Evolutionary conservation across 2,888 invertebrate species (phyloP).

Genomic region (Drosophila paranaensis): DNA sequence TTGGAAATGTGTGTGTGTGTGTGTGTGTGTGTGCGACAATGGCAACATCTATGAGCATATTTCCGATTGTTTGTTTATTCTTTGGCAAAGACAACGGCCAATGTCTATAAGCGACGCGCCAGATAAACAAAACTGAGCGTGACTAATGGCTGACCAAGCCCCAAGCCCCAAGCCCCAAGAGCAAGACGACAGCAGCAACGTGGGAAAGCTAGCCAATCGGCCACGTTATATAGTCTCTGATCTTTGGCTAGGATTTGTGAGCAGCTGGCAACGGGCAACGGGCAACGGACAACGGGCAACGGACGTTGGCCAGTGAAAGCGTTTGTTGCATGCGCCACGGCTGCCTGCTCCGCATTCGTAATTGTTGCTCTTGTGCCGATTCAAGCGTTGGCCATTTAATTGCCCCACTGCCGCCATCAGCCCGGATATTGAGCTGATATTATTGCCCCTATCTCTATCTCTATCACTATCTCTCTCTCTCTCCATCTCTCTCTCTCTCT

Average conservation of each 20-base stretch:
- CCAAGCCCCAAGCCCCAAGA: slow-evolving; percentile 59
- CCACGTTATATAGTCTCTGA: slow-evolving; percentile 39
- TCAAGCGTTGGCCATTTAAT: slow-evolving; percentile 64
- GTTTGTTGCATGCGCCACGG: slow-evolving; percentile 46
- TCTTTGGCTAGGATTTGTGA: slow-evolving; percentile 50
- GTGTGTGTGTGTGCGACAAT: slow-evolving; percentile 8
- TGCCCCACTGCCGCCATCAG: slow-evolving; percentile 43
- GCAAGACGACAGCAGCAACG: slow-evolving; percentile 38
- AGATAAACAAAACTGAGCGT: slow-evolving; percentile 53
- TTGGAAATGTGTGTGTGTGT: slow-evolving; percentile 4
- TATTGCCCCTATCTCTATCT: neutral
- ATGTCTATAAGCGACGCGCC: slow-evolving; percentile 35
- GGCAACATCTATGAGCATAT: slow-evolving; percentile 37
- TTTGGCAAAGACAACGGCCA: slow-evolving; percentile 39
- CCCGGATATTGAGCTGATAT: slow-evolving; percentile 67
- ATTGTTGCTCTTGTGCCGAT: slow-evolving; percentile 67
- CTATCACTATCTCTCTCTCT: too few relatives aligned
- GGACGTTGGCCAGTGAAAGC: slow-evolving; percentile 53
- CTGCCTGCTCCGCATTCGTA: slow-evolving; percentile 74
- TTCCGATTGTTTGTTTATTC: slow-evolving; percentile 54
- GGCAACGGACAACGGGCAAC: slow-evolving; percentile 15
- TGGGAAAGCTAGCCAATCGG: slow-evolving; percentile 53
- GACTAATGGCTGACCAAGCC: slow-evolving; percentile 67
- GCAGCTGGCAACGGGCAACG: slow-evolving; percentile 9
- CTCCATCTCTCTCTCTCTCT: too few relatives aligned